A percentile compares a stretch with the other conserved stretches of the same genome.
Evolutionary conservation across 2,888 invertebrate genomes (phyloP).

Genomic region (Lepetodrilus schrolli): DNA sequence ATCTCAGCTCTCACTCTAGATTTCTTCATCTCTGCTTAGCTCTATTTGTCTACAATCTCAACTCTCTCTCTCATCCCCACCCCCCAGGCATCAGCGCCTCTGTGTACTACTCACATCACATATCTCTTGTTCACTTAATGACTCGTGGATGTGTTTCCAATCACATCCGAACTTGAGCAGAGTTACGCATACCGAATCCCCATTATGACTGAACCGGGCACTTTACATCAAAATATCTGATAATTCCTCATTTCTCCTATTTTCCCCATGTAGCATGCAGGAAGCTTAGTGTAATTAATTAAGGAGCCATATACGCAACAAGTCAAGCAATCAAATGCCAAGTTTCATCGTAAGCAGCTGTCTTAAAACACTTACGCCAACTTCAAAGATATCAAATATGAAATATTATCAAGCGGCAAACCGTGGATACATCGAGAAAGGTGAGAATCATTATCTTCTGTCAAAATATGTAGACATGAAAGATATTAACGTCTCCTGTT

Average conservation of each 20-base stretch:
- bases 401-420: neutral
- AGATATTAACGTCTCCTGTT: slow-evolving; percentile 12
- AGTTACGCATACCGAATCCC: neutral
- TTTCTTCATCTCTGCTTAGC: too few relatives aligned
- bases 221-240: neutral
- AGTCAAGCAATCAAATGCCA: neutral
- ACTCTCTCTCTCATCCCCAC: too few relatives aligned
- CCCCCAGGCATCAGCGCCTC: too few relatives aligned
- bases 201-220: neutral
- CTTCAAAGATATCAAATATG: slow-evolving; percentile 26
- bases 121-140: neutral
- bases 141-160: neutral
- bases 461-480: slow-evolving; percentile 8
- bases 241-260: slow-evolving; percentile 23
- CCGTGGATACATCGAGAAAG: neutral
- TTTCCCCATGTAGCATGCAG: neutral
- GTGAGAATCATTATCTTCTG: slow-evolving; percentile 20
- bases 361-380: neutral
- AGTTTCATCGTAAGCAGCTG: slow-evolving; percentile 15
- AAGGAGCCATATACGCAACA: neutral
- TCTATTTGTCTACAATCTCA: too few relatives aligned
- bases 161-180: neutral
- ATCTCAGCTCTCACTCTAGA: too few relatives aligned
- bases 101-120: too few relatives aligned
- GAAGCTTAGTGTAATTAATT: slow-evolving; percentile 10